Conservation (phyloP, 2,797 vertebrate species). For the Crocodylus rhombifer region DNA sequence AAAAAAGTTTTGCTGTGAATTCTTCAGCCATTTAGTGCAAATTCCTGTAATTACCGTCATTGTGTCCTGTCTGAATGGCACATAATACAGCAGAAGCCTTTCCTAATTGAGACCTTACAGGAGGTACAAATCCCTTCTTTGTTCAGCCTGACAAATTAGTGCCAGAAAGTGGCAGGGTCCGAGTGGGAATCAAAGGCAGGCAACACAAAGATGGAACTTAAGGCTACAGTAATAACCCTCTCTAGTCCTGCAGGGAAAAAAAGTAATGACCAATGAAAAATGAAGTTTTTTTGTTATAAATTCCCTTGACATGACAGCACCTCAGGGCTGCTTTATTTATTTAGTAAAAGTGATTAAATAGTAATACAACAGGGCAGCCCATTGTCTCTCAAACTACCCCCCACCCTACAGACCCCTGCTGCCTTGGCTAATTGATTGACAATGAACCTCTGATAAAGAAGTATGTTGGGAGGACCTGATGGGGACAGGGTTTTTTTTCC, state of each 20-base stretch:
- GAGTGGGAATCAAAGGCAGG: constrained; percentile 87
- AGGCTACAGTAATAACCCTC: constrained; percentile 90
- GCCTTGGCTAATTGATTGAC: constrained; percentile 87
- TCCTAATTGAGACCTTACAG: constrained; percentile 89
- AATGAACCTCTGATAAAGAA: constrained; percentile 84
- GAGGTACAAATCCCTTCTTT: constrained; percentile 90
- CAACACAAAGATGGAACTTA: constrained; percentile 89
- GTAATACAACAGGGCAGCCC: constrained; percentile 83
- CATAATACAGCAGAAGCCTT: constrained; percentile 87
- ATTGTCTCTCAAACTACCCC: constrained; percentile 78
- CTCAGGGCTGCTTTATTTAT: constrained; percentile 88
- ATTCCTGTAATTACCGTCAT: constrained; percentile 90
- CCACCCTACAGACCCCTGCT: constrained; percentile 81
- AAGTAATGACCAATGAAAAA: constrained; percentile 84
- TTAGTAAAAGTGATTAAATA: constrained; percentile 90
- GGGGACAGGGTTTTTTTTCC: constrained; percentile 17
- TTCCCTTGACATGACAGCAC: constrained; percentile 88
- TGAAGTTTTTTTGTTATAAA: constrained; percentile 83
- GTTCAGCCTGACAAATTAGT: constrained; percentile 91
- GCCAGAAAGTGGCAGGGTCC: constrained; percentile 89
- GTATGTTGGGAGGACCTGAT: constrained; percentile 81
- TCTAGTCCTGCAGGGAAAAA: constrained; percentile 82
- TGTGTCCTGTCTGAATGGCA: constrained; percentile 85
- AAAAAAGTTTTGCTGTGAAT: constrained; percentile 84
- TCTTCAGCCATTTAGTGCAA: constrained; percentile 89